A percentile compares a stretch with the other conserved stretches of the same genome.
Conservation (phyloP, 1,140 invertebrate species). For the Drosophila ironensis region DNA sequence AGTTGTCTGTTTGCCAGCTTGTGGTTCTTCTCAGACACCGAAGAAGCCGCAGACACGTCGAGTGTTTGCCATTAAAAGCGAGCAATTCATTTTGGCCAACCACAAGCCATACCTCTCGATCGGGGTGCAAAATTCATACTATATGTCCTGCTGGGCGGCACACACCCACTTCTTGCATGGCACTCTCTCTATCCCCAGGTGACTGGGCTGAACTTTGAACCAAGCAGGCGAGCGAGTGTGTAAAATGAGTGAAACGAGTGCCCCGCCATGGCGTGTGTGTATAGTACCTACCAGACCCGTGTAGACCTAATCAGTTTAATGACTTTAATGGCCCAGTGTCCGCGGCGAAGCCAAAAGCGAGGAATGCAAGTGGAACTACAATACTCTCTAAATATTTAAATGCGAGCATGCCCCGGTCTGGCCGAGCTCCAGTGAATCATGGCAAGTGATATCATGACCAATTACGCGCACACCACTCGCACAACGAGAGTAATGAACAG, state of each 20-base stretch:
- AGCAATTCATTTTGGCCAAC: background rate
- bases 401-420: background rate
- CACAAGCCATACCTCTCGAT: too few relatives aligned
- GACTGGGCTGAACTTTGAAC: slow-evolving; percentile 18
- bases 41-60: too few relatives aligned
- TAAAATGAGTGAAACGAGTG: slow-evolving; percentile 11
- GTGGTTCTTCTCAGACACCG: too few relatives aligned
- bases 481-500: slow-evolving; percentile 4
- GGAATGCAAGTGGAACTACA: slow-evolving; percentile 18
- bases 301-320: slow-evolving; percentile 43
- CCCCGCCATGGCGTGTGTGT: slow-evolving; percentile 18
- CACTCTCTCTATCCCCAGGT: background rate
- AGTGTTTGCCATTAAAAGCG: too few relatives aligned
- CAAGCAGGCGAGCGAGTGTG: too few relatives aligned
- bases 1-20: background rate
- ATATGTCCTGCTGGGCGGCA: slow-evolving; percentile 29
- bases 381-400: slow-evolving; percentile 26
- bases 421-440: slow-evolving; percentile 45
- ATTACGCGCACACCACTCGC: slow-evolving; percentile 42
- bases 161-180: slow-evolving; percentile 54
- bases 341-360: slow-evolving; percentile 9
- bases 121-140: too few relatives aligned
- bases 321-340: slow-evolving; percentile 38
- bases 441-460: slow-evolving; percentile 66
- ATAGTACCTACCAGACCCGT: too few relatives aligned